Conservation (phyloP, 2,888 invertebrate species). For the Diogma glabrata region DNA sequence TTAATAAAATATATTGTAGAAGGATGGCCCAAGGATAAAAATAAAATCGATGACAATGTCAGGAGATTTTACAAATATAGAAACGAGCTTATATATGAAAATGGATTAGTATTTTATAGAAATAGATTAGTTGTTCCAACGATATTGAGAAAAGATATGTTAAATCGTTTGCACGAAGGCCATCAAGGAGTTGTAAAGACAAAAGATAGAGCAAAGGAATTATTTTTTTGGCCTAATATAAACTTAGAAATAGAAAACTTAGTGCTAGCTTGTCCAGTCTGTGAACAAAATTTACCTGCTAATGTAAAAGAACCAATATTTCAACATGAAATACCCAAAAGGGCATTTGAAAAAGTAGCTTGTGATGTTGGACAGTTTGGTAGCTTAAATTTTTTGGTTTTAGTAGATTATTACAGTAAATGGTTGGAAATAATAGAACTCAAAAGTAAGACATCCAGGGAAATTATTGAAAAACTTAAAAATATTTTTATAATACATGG, state of each 20-base stretch:
- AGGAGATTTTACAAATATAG: not conserved
- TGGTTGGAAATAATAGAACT: not conserved
- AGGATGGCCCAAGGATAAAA: not conserved
- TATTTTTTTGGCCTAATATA: not conserved
- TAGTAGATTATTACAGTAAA: conserved; percentile 1
- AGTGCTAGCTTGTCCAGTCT: not conserved
- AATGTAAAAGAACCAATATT: not conserved
- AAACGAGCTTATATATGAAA: not conserved
- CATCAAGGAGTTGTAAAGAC: not conserved
- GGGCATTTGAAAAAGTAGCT: not conserved
- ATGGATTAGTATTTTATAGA: conserved; percentile 2
- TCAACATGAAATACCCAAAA: not conserved
- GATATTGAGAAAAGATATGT: no score
- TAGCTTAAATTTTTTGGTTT: not conserved
- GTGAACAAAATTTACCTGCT: not conserved
- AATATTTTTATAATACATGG: conserved; percentile 18
- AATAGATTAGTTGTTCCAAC: conserved; percentile 5
- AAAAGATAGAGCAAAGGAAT: not conserved
- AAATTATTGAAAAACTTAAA: conserved; percentile 16
- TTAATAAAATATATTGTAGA: not conserved
- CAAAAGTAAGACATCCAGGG: conserved; percentile 4
- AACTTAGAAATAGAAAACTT: not conserved
- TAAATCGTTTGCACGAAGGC: not conserved
- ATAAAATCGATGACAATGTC: not conserved
- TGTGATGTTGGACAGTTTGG: not conserved